Conservation (phyloP, 2,113 vertebrate species). For the Triplophysa tibetana region DNA sequence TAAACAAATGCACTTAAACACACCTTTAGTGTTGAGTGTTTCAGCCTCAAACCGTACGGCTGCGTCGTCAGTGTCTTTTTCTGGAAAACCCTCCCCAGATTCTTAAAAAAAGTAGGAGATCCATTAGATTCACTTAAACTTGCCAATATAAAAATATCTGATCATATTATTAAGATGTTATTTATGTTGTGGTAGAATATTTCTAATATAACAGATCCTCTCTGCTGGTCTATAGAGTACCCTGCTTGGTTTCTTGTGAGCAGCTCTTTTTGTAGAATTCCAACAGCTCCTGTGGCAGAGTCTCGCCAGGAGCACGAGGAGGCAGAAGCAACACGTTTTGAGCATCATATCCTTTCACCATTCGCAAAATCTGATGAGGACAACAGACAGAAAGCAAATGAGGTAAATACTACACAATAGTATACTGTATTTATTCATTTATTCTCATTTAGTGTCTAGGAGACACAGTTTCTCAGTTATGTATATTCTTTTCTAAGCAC, state of each 20-base stretch:
- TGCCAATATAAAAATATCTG: not conserved
- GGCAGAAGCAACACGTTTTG: conserved; percentile 80
- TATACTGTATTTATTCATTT: no score
- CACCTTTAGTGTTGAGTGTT: conserved; percentile 38
- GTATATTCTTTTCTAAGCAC: no score
- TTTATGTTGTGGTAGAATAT: not conserved
- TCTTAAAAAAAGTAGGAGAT: not conserved
- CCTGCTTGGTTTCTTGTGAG: conserved; percentile 60
- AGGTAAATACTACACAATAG: not conserved
- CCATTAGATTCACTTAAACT: not conserved
- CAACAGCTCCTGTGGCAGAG: conserved; percentile 80
- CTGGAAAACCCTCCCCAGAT: conserved; percentile 27
- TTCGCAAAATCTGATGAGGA: conserved; percentile 76
- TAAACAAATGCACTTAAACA: conserved; percentile 1
- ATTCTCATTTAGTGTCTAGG: no score
- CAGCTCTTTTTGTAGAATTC: conserved; percentile 75
- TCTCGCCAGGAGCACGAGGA: conserved; percentile 75
- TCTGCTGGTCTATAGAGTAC: conserved; percentile 36
- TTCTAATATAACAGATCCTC: not conserved
- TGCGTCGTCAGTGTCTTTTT: conserved; percentile 63
- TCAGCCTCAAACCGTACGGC: conserved; percentile 58
- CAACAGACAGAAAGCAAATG: not conserved
- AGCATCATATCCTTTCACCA: conserved; percentile 75
- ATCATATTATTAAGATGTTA: not conserved
- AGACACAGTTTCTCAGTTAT: no score